Percentiles rank a stretch among this genome's conserved stretches.
Conservation (phyloP, 1,140 invertebrate genomes). For the Ephestia elutella region DNA sequence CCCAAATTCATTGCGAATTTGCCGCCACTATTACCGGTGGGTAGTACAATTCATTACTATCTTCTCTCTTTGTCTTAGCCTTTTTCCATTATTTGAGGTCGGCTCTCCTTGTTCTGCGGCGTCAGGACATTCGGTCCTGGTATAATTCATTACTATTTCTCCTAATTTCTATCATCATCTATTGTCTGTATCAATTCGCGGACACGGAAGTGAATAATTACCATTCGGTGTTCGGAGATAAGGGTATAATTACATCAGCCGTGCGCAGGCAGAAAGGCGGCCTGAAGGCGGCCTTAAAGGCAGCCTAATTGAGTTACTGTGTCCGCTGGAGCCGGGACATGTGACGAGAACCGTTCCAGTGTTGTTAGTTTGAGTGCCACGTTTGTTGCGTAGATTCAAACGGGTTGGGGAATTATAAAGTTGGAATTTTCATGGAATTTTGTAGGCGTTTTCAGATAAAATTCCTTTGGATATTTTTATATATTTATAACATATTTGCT, state of each 20-base stretch:
- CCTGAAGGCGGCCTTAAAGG: neutral
- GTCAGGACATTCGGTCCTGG: no score
- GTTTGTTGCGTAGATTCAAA: neutral
- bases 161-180: neutral
- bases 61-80: no score
- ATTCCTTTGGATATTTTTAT: no score
- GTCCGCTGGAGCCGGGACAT: neutral
- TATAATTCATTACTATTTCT: neutral
- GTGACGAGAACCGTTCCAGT: neutral
- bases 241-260: slow-evolving; percentile 7
- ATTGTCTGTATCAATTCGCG: neutral
- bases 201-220: slow-evolving; percentile 3
- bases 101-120: no score
- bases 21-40: no score
- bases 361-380: neutral
- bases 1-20: no score
- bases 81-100: no score
- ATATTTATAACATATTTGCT: no score
- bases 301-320: slow-evolving; percentile 6
- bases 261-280: neutral
- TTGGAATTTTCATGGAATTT: no score
- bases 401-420: neutral
- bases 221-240: slow-evolving; percentile 3
- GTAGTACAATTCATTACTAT: no score
- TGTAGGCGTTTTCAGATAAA: no score